phyloP scores from a whole-genome alignment of 2,113 vertebrate genomes.

The Rana temporaria region DNA sequence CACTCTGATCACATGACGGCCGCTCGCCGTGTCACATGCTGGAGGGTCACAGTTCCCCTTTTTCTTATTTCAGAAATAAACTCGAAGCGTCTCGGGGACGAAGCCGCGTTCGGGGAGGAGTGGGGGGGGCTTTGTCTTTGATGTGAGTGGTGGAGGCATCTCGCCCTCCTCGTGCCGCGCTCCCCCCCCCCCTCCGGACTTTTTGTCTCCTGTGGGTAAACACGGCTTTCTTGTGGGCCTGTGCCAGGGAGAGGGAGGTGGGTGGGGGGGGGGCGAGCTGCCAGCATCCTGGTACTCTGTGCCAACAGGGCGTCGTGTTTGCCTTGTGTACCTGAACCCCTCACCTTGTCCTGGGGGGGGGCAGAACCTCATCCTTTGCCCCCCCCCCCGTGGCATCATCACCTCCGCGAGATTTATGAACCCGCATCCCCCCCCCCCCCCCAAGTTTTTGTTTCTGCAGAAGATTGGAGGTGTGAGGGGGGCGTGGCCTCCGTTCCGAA shows the following conservation, averaged over 20 bases:
- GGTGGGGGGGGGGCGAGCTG: slow-evolving; percentile 15
- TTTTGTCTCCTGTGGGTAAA: slow-evolving; percentile 67
- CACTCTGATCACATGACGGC: neutral
- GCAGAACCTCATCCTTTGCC: neutral
- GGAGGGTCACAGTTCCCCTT: neutral
- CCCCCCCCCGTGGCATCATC: neutral
- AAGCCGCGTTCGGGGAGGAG: neutral
- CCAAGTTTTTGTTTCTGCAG: neutral
- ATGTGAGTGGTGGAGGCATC: neutral
- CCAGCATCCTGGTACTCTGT: slow-evolving; percentile 36
- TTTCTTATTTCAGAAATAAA: neutral
- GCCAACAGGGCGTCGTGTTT: slow-evolving; percentile 44
- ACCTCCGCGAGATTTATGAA: too few relatives aligned
- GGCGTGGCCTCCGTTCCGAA: too few relatives aligned
- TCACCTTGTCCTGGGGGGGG: slow-evolving; percentile 23
- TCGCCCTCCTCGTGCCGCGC: neutral
- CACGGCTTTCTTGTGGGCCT: slow-evolving; percentile 59
- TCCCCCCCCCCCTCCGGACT: neutral
- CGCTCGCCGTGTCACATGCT: neutral
- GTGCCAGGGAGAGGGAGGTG: slow-evolving; percentile 53
- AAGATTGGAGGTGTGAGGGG: too few relatives aligned
- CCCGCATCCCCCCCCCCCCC: neutral
- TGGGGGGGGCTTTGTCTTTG: neutral
- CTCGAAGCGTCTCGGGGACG: neutral
- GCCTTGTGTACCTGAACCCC: slow-evolving; percentile 27